phyloP scores from a whole-genome alignment of 2,113 vertebrate genomes.

The Sinocyclocheilus rhinocerous region DNA sequence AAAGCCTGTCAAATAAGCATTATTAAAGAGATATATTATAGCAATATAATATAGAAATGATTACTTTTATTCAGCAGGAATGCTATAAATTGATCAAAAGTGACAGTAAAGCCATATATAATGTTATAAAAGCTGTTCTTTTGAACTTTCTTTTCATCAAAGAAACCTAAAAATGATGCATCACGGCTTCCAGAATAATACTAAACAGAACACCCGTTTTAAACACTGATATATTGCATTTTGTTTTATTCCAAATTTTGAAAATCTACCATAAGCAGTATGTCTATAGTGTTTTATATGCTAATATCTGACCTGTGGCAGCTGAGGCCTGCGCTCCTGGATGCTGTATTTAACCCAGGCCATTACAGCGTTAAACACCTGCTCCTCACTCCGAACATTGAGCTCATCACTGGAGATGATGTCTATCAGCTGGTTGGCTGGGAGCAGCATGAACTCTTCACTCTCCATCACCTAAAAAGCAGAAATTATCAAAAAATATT shows the following conservation, averaged over 20 bases:
- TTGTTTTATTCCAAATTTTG: not conserved
- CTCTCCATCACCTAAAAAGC: slow-evolving; percentile 93
- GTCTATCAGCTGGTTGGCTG: slow-evolving; percentile 97
- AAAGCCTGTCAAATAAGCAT: not conserved
- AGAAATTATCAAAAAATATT: not conserved
- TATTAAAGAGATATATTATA: not conserved
- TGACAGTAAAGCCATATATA: too few species aligned
- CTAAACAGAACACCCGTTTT: too few species aligned
- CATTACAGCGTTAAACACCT: slow-evolving; percentile 98
- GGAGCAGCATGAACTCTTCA: slow-evolving; percentile 98
- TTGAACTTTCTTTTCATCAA: not conserved
- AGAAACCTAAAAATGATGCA: too few species aligned
- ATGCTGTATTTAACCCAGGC: slow-evolving; percentile 99
- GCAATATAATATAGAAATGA: not conserved
- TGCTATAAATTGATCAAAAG: not conserved
- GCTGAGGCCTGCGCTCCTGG: slow-evolving; percentile 92
- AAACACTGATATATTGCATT: too few species aligned
- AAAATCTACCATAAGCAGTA: not conserved
- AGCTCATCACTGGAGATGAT: slow-evolving; percentile 98
- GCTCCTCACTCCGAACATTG: slow-evolving; percentile 96
- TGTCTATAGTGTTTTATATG: not conserved
- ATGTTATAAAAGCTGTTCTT: not conserved
- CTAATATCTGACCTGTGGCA: slow-evolving; percentile 85
- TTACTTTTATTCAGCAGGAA: not conserved
- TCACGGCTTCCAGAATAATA: too few species aligned